Evolutionary conservation across 53 echinoderm and acorn worm genomes (phyloP), one percentile per base, ranked within the genome.

Genomic region (Zoroaster sp.): DNA sequence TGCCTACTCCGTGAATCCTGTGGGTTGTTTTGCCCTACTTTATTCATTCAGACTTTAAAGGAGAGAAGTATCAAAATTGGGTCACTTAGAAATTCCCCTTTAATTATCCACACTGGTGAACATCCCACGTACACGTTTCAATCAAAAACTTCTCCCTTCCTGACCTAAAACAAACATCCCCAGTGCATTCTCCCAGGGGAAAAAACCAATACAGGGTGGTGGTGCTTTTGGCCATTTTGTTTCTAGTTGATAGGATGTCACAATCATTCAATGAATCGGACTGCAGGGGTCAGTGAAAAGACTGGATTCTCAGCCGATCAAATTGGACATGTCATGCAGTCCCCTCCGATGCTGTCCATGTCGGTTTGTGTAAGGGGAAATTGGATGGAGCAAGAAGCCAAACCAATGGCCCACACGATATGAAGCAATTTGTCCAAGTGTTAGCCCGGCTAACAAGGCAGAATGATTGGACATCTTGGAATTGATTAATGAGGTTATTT

Each of bases 401-500:
- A 3, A 80, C 54, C 34, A 34, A 47, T 47, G 18, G 51, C 52
- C 10, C 5, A 5, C 51, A 34, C 12, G 51, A 77, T 23, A n/a
- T 41, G 68, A 82, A 43, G 42, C 68, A 82, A 81, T 81, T 41
- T 81, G 66, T 81, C 44, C 30, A 59, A 14, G 83, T 47, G 83
- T 83, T 69, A 70, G 49, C 33, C 14, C n/a, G n/a, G 51, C 70
- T 83, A 83, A 83, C 83, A 83, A 83, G 70, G 83, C 71, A 36
- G 70, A 83, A 83, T 18, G 46, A 83, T 83, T 71, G 70, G 71
- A 83, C 83, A 83, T 83, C 47, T 21, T 35, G 20, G 38, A 38
- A 83, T 83, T 83, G 83, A 83, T 83, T 83, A 83, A 83, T 36
- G 35, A 47, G n/a, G 83, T 83, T 83, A 70, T 9, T 51, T 69